phyloP scores from a whole-genome alignment of 2,113 vertebrate species.

The Erythrocercus mccallii region DNA sequence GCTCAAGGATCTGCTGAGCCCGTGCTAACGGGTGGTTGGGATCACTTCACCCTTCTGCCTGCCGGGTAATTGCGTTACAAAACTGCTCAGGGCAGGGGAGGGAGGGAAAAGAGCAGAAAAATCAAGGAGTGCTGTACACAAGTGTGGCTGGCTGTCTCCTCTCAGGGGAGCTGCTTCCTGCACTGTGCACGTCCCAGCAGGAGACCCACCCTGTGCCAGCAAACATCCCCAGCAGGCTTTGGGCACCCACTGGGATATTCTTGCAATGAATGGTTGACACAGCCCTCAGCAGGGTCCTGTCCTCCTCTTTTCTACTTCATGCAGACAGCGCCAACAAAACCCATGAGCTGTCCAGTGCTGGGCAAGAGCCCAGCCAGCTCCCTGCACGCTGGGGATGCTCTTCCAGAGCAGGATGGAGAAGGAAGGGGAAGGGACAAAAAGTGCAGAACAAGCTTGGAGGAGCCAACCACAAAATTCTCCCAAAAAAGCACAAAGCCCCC shows the following conservation, averaged over 20 bases:
- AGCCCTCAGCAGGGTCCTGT: not conserved
- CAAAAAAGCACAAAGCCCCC: not conserved
- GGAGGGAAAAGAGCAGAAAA: not conserved
- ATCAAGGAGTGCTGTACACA: not conserved
- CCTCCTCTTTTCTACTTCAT: not conserved
- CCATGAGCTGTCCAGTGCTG: accelerated
- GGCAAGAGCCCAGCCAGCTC: not conserved
- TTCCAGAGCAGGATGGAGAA: not conserved
- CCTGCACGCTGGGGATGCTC: not conserved
- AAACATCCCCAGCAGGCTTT: not conserved
- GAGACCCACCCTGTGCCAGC: not conserved
- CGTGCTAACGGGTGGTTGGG: accelerated
- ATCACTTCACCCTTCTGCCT: not conserved
- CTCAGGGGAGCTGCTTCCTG: not conserved
- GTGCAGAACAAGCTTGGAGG: not conserved
- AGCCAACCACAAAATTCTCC: not conserved
- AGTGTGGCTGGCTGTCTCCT: not conserved
- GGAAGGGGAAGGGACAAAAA: not conserved
- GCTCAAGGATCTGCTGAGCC: not conserved
- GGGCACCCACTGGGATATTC: not conserved
- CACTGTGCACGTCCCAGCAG: not conserved
- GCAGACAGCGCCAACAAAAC: not conserved
- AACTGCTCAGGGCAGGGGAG: not conserved
- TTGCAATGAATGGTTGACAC: not conserved
- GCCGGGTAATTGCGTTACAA: not conserved